Evolutionary conservation across 2,888 invertebrate genomes (phyloP).

Genomic region (Pristionchus fissidentatus): DNA sequence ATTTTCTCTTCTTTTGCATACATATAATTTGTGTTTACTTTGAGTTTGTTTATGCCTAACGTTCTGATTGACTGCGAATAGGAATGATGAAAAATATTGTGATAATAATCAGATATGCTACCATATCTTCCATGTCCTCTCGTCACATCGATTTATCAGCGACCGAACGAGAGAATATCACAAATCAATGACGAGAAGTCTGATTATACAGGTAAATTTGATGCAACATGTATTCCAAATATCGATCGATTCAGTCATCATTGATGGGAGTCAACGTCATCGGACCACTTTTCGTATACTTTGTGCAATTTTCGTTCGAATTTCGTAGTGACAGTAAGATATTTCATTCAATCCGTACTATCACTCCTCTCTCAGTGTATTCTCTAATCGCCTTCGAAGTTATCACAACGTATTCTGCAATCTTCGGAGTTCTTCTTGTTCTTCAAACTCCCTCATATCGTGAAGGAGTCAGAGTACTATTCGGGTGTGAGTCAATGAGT

Average conservation of each 20-base stretch:
- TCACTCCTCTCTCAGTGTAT: not conserved
- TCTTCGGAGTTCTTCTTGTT: constrained; percentile 7
- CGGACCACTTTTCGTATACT: not conserved
- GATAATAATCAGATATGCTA: not conserved
- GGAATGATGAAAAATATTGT: not conserved
- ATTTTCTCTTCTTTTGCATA: too few relatives aligned
- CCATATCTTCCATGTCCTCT: constrained; percentile 2
- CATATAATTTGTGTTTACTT: too few relatives aligned
- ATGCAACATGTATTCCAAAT: not conserved
- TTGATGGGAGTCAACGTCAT: constrained; percentile 6
- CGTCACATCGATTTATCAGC: not conserved
- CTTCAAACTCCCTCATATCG: constrained; percentile 18
- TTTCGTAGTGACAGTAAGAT: not conserved
- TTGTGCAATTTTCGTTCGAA: constrained; percentile 25
- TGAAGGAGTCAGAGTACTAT: not conserved
- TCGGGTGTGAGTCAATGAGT: not conserved
- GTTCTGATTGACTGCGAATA: too few relatives aligned
- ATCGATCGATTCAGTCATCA: not conserved
- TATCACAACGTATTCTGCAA: constrained; percentile 20
- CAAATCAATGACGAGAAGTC: constrained; percentile 30
- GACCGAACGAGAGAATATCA: constrained; percentile 14
- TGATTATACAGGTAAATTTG: constrained; percentile 9
- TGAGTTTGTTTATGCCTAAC: too few relatives aligned
- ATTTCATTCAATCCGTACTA: not conserved
- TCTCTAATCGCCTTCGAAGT: constrained; percentile 21